Percentiles rank a stretch among this genome's conserved stretches.
These are phyloP conservation scores for Hirtodrosophila histrioides DNA, from an alignment of 2,888 invertebrate species.

Conservation along the genomic window DNA sequence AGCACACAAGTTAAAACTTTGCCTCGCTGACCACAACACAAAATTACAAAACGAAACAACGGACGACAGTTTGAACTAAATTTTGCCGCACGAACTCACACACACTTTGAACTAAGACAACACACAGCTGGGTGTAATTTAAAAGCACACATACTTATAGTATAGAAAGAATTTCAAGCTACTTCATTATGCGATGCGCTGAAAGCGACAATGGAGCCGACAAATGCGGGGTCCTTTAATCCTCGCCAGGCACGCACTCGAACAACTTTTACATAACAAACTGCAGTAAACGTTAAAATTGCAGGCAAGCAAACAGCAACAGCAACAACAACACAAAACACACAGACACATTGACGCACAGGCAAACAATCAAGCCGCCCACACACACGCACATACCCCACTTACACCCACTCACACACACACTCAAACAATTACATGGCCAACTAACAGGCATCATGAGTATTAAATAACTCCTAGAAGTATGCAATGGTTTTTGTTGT, in stretches of 20 bases:
- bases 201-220: constrained; percentile 28
- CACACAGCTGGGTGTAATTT: constrained; percentile 41
- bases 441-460: constrained; percentile 62
- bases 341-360: constrained; percentile 1
- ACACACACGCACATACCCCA: constrained; percentile 15
- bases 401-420: constrained; percentile 15
- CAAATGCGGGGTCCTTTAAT: constrained; percentile 46
- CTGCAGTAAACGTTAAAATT: constrained; percentile 67
- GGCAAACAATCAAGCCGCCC: constrained; percentile 16
- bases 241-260: constrained; percentile 55
- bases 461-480: constrained; percentile 71
- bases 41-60: constrained; percentile 48
- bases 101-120: constrained; percentile 15
- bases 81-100: constrained; percentile 42
- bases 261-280: constrained; percentile 67
- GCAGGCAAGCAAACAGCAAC: constrained; percentile 37
- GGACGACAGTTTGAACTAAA: constrained; percentile 43
- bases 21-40: constrained; percentile 36
- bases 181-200: constrained; percentile 64
- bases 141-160: constrained; percentile 27
- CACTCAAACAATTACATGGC: constrained; percentile 64
- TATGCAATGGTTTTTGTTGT: constrained; percentile 66
- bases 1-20: constrained; percentile 42
- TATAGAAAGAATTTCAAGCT: constrained; percentile 36
- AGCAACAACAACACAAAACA: constrained; percentile 6